Conservation (phyloP, 2,797 vertebrate genomes). For the Poeciliopsis paucimaculata region DNA sequence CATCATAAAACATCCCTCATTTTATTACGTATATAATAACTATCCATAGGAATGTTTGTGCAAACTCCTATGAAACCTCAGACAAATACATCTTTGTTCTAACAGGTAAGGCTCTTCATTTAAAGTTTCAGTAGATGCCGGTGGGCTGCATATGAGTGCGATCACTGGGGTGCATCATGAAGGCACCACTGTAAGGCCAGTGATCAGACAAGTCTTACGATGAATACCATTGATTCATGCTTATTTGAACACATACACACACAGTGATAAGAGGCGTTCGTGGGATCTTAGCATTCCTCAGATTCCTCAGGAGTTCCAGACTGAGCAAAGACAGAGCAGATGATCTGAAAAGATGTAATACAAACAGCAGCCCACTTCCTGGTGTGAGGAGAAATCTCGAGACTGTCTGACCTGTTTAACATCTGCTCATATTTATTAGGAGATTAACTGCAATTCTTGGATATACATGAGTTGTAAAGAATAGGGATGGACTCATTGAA, state of each 20-base stretch:
- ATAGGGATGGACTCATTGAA: background rate
- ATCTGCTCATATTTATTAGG: constrained; percentile 9
- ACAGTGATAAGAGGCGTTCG: constrained; percentile 40
- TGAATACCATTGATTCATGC: constrained; percentile 63
- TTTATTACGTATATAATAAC: constrained; percentile 35
- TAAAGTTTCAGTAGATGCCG: constrained; percentile 6
- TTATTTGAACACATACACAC: constrained; percentile 41
- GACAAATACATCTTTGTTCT: constrained; percentile 52
- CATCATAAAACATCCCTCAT: constrained; percentile 42
- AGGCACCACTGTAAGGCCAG: constrained; percentile 42
- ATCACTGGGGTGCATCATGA: constrained; percentile 36
- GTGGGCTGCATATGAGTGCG: constrained; percentile 11
- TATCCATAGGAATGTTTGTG: constrained; percentile 49
- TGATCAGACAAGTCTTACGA: constrained; percentile 55
- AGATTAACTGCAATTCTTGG: background rate
- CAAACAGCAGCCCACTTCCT: constrained; percentile 58
- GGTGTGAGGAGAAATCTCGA: constrained; percentile 44
- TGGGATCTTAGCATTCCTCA: constrained; percentile 66
- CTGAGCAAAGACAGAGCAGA: constrained; percentile 52
- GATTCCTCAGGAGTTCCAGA: constrained; percentile 68
- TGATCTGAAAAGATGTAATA: constrained; percentile 46
- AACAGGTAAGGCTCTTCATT: constrained; percentile 15
- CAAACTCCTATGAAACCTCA: constrained; percentile 15
- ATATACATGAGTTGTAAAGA: constrained; percentile 6
- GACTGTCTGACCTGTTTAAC: constrained; percentile 44